Percentiles rank a stretch among this genome's conserved stretches.
Evolutionary conservation across 2,797 vertebrate genomes (phyloP).

Genomic region (Natrix natrix): DNA sequence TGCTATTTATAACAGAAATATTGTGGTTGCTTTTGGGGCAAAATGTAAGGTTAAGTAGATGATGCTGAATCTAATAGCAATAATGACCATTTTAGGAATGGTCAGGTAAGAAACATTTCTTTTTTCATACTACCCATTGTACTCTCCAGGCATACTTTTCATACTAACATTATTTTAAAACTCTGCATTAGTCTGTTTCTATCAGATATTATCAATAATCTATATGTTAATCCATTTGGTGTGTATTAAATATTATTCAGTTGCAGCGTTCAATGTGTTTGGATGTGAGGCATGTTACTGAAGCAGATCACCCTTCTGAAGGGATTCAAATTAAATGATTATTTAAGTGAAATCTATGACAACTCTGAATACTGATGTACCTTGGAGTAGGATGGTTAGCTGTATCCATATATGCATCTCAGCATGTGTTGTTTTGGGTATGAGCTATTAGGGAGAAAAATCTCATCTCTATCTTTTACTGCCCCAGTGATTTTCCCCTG

Average conservation of each 20-base stretch:
- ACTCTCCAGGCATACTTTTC: neutral
- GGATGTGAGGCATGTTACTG: neutral
- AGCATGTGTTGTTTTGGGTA: neutral
- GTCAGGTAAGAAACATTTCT: neutral
- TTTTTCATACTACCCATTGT: neutral
- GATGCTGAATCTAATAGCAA: neutral
- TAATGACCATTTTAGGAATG: neutral
- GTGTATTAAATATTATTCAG: neutral
- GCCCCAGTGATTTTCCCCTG: neutral
- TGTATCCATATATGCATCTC: neutral
- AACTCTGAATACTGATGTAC: neutral
- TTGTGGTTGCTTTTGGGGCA: neutral
- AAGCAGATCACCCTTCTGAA: conserved; percentile 1
- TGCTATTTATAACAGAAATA: neutral
- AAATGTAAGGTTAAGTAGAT: neutral
- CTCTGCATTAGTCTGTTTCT: neutral
- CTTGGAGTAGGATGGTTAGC: neutral
- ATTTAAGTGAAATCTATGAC: neutral
- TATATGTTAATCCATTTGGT: neutral
- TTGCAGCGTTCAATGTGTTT: neutral
- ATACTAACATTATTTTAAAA: neutral
- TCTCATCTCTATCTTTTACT: neutral
- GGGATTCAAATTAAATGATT: neutral
- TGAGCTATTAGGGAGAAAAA: neutral
- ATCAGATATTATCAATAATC: neutral